Percentiles rank a stretch among this genome's conserved stretches.
Conservation (phyloP, 2,113 vertebrate genomes). For the Pterocles gutturalis region DNA sequence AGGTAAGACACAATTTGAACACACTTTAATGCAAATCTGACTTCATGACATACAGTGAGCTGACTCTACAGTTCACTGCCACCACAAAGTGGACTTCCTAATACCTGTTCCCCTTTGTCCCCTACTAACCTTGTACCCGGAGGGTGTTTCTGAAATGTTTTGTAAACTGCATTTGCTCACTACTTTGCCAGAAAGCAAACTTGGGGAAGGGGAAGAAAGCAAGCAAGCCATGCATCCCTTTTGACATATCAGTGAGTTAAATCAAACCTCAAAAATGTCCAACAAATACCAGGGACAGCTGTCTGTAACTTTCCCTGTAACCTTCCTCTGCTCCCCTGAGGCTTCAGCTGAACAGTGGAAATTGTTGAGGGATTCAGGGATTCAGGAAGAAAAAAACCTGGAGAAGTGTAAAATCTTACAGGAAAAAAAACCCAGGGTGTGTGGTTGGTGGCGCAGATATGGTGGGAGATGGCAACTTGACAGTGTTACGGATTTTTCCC, state of each 20-base stretch:
- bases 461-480: not conserved
- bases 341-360: not conserved
- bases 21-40: not conserved
- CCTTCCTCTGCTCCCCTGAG: not conserved
- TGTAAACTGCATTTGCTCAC: not conserved
- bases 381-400: not conserved
- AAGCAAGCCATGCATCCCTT: not conserved
- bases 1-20: not conserved
- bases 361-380: not conserved
- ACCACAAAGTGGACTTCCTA: not conserved
- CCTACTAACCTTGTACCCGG: not conserved
- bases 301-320: not conserved
- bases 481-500: not conserved
- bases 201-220: accelerated
- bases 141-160: not conserved
- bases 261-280: not conserved
- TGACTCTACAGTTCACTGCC: not conserved
- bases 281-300: not conserved
- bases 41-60: not conserved
- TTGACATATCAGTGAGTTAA: not conserved
- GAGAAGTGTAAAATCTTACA: not conserved
- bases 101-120: not conserved
- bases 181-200: not conserved
- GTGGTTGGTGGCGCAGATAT: not conserved
- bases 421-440: not conserved